Conservation (phyloP, 2,113 vertebrate genomes). For the Peucedramus taeniatus region DNA sequence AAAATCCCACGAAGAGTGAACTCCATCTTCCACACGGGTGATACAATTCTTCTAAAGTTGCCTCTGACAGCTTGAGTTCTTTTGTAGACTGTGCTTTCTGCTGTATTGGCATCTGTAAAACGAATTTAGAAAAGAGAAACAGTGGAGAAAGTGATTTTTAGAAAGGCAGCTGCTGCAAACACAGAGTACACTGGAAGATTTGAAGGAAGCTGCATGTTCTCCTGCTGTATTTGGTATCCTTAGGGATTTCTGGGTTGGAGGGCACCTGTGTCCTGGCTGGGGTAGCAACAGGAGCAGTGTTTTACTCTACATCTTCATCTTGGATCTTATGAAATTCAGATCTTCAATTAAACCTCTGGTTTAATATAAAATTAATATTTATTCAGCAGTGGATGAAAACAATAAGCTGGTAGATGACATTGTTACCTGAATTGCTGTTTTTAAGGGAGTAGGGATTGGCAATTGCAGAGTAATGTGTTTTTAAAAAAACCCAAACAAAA, state of each 20-base stretch:
- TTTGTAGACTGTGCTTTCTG: slow-evolving; percentile 38
- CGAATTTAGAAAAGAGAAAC: not conserved
- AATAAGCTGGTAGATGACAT: not conserved
- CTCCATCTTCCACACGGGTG: not conserved
- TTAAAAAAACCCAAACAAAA: not conserved
- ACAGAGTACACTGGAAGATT: not conserved
- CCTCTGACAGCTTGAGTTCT: slow-evolving; percentile 1
- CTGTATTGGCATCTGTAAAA: slow-evolving; percentile 39
- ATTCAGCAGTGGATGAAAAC: not conserved
- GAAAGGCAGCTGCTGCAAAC: not conserved
- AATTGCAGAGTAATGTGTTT: not conserved
- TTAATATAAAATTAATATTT: not conserved
- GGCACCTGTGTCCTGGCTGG: not conserved
- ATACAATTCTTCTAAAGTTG: slow-evolving; percentile 12
- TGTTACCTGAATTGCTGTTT: not conserved
- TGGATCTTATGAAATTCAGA: not conserved
- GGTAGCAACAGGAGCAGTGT: not conserved
- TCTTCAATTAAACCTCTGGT: not conserved
- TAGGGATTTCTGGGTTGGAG: not conserved
- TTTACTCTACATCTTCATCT: not conserved
- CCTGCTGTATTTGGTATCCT: not conserved
- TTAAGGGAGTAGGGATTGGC: not conserved
- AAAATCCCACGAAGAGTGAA: slow-evolving; percentile 27
- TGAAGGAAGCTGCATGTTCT: not conserved
- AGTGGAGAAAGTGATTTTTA: not conserved